These are phyloP conservation scores for Drosophila persimilis DNA, from an alignment of 1,140 invertebrate genomes.

Conservation along the genomic window DNA sequence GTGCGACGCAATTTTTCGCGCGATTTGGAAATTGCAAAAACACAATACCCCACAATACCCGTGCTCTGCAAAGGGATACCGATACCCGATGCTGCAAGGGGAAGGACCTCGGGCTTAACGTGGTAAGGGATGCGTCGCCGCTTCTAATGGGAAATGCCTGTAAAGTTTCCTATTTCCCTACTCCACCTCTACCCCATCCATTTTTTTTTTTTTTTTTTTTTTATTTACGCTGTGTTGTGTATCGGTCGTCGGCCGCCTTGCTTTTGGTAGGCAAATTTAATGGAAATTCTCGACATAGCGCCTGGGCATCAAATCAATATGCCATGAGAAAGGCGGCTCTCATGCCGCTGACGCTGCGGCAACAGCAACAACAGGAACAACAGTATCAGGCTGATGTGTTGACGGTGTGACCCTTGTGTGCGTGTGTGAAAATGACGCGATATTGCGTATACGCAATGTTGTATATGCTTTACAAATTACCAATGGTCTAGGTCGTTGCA, in stretches of 20 bases:
- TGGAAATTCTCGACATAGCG: slow-evolving; percentile 77
- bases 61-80: too few relatives aligned
- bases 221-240: slow-evolving; percentile 17
- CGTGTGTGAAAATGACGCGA: slow-evolving; percentile 40
- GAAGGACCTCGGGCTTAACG: background rate
- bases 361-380: slow-evolving; percentile 10
- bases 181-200: background rate
- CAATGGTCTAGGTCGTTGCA: slow-evolving; percentile 3
- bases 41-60: slow-evolving; percentile 23
- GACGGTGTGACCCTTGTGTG: slow-evolving; percentile 49
- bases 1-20: slow-evolving; percentile 73
- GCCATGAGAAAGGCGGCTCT: slow-evolving; percentile 63
- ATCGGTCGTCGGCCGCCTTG: slow-evolving; percentile 34
- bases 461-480: slow-evolving; percentile 31
- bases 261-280: slow-evolving; percentile 68
- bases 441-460: slow-evolving; percentile 74
- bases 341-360: slow-evolving; percentile 43
- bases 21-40: slow-evolving; percentile 74
- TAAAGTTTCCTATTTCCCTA: slow-evolving; percentile 31
- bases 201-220: slow-evolving; percentile 34
- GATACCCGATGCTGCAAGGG: background rate
- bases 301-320: slow-evolving; percentile 81
- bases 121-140: slow-evolving; percentile 1
- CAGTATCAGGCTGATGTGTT: slow-evolving; percentile 64
- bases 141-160: slow-evolving; percentile 77